Percentiles rank a stretch among this genome's conserved stretches.
Evolutionary conservation across 2,113 vertebrate genomes (phyloP).

Genomic region (Addax nasomaculatus): DNA sequence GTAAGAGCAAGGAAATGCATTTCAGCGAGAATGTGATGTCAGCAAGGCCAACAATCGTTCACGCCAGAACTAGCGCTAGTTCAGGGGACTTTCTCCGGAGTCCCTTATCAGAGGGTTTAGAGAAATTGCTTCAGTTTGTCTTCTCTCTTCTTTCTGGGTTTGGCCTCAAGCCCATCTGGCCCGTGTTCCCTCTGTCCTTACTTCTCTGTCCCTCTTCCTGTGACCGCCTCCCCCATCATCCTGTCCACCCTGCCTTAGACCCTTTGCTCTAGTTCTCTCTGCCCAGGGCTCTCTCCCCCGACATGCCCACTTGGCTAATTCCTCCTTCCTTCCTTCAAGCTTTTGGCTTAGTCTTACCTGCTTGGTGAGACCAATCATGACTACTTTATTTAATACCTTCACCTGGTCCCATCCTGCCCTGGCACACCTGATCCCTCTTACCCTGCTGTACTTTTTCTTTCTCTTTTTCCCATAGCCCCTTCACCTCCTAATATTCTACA

Average conservation of each 20-base stretch:
- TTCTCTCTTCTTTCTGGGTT: not conserved
- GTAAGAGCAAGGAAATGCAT: not conserved
- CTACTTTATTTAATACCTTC: not conserved
- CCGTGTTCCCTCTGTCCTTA: not conserved
- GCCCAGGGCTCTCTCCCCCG: not conserved
- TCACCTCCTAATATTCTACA: not conserved
- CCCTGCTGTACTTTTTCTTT: not conserved
- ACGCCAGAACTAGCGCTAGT: not conserved
- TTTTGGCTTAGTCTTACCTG: not conserved
- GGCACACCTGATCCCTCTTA: not conserved
- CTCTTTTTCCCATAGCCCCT: not conserved
- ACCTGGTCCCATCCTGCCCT: not conserved
- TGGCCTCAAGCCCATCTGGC: not conserved
- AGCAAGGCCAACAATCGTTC: not conserved
- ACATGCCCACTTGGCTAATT: not conserved
- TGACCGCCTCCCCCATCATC: not conserved
- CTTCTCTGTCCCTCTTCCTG: not conserved
- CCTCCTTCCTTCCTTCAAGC: not conserved
- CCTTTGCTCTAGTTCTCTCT: not conserved
- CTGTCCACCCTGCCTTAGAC: not conserved
- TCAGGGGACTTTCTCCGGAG: not conserved
- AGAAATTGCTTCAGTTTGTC: not conserved
- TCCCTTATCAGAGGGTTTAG: not conserved
- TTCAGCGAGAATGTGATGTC: not conserved
- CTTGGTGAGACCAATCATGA: not conserved